Evolutionary conservation across 2,113 vertebrate species (phyloP), one percentile per base, ranked within the genome.

Genomic region (Nycticebus coucang): DNA sequence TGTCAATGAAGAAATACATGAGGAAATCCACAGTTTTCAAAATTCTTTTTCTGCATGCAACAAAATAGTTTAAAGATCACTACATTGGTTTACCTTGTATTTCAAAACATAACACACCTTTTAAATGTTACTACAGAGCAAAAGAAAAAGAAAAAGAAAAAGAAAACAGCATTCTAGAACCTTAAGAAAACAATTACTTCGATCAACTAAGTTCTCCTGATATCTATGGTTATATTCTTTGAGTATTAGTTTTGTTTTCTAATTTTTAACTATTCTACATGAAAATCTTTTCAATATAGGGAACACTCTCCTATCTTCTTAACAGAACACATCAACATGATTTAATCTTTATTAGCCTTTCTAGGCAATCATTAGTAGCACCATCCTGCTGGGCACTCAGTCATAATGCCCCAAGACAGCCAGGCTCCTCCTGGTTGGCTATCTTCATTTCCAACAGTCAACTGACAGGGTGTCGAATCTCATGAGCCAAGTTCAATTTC

Each of bases 261-360:
- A 93, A 60, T 82, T 91, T 94, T 91, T 89, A 95, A 64, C 12
- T 84, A 81, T 18, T 80, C 75, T 69, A 71, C 37, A 87, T 64
- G 72, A 79, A 96, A 96, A 82, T 79, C 17, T 79, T 93, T 82
- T 82, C 79, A 59, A 91, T 91, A 89, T 33, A 55, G 19, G 5
- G 24, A 30, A 72, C 57, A 90, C 77, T 37, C 26, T 91, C 55
- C 60, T 22, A 79, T 57, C 83, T 84, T 50, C 64, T 80, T 57
- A 82, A 45, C 41, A 77, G 62, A 81, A 33, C 28, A 71, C 24
- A 83, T 4, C 53, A 85, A 50, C 62, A 88, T 59, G 35, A 68
- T 21, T 91, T 82, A 91, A 91, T 30, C 28, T 55, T 85, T 37
- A n/a, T 50, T 78, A 45, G 60, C 57, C 30, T 85, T 94, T 78